Percentiles rank a stretch among this genome's conserved stretches.
Evolutionary conservation across 2,797 vertebrate species (phyloP).

Genomic region (Danio jaintianensis): DNA sequence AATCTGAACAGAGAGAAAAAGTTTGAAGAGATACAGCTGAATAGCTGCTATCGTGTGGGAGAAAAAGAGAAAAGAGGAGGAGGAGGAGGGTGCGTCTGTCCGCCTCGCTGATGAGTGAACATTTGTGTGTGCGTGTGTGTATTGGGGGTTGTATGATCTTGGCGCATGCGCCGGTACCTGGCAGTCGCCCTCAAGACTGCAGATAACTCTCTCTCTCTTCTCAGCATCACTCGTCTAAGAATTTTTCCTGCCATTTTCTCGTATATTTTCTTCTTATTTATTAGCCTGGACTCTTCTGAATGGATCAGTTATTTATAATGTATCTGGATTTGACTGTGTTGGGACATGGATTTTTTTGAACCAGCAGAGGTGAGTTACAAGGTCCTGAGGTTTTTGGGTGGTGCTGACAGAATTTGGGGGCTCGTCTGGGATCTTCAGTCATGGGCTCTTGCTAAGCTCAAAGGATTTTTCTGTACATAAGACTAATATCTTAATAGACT

Average conservation of each 20-base stretch:
- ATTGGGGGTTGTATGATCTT: slow-evolving; percentile 8
- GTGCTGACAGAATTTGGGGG: slow-evolving; percentile 29
- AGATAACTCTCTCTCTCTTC: slow-evolving; percentile 49
- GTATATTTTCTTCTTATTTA: neutral
- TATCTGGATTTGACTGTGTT: slow-evolving; percentile 9
- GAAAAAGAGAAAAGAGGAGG: slow-evolving; percentile 53
- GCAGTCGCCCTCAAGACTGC: slow-evolving; percentile 56
- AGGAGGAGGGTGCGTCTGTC: slow-evolving; percentile 56
- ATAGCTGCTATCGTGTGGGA: slow-evolving; percentile 58
- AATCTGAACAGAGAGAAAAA: slow-evolving; percentile 54
- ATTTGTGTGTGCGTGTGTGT: slow-evolving; percentile 33
- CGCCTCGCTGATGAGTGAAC: slow-evolving; percentile 50
- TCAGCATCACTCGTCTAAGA: slow-evolving; percentile 30
- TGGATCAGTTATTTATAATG: slow-evolving; percentile 28
- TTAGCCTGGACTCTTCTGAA: neutral
- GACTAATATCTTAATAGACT: neutral
- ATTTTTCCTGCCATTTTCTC: neutral
- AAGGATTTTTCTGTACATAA: neutral
- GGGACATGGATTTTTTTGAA: neutral
- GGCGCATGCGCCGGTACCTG: slow-evolving; percentile 57
- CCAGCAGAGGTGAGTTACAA: slow-evolving; percentile 48
- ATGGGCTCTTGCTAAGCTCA: neutral
- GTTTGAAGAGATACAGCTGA: slow-evolving; percentile 51
- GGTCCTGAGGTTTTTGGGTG: neutral
- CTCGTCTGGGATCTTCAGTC: slow-evolving; percentile 7